These are phyloP conservation scores for Rhopalosiphum nymphaeae DNA, from an alignment of 2,888 invertebrate genomes.

Conservation along the genomic window DNA sequence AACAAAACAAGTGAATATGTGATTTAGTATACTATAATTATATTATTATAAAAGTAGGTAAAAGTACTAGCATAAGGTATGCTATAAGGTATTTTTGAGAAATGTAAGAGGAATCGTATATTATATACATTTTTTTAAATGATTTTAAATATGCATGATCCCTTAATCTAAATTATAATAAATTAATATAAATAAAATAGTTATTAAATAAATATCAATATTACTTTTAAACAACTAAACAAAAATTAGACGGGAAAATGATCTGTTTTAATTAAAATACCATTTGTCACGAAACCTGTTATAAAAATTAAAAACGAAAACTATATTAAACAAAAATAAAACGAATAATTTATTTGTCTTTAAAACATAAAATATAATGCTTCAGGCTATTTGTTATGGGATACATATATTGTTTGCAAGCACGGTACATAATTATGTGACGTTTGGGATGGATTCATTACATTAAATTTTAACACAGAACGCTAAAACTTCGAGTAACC, in stretches of 20 bases:
- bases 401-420: not conserved
- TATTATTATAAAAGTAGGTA: not conserved
- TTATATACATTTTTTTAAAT: not conserved
- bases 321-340: not conserved
- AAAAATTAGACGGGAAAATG: not conserved
- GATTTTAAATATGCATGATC: not conserved
- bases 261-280: not conserved
- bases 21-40: not conserved
- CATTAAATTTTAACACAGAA: not conserved
- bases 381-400: not conserved
- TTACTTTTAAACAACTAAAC: not conserved
- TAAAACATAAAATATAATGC: not conserved
- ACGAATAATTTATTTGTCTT: not conserved
- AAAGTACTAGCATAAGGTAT: not conserved
- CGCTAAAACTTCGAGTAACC: not conserved
- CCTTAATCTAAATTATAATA: not conserved
- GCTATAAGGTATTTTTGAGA: no score
- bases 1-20: not conserved
- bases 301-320: not conserved
- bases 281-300: not conserved
- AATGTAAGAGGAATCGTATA: not conserved
- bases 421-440: not conserved
- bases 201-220: not conserved
- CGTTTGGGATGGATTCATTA: not conserved
- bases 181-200: not conserved